A percentile compares a stretch with the other conserved stretches of the same genome.
phyloP scores from a whole-genome alignment of 2,113 vertebrate species.

The Sclerurus mexicanus region DNA sequence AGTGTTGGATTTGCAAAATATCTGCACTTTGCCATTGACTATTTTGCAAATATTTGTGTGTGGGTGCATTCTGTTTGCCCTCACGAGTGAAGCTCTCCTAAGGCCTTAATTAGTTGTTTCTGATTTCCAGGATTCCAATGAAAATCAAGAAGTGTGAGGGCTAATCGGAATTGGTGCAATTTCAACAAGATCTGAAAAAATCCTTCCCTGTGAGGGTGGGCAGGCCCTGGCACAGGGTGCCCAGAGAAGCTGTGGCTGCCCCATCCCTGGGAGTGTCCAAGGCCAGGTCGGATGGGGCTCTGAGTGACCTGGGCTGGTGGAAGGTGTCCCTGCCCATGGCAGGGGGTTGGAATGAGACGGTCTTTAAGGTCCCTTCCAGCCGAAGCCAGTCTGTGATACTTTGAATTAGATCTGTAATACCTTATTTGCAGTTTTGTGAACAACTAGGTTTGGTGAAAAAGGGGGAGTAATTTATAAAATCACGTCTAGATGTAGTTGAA shows the following conservation, averaged over 20 bases:
- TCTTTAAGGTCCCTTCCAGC: not conserved
- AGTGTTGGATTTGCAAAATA: not conserved
- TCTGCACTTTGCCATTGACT: not conserved
- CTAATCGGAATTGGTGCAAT: not conserved
- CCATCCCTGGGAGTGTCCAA: not conserved
- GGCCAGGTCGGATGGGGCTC: accelerated
- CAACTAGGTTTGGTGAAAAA: not conserved
- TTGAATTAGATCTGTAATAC: not conserved
- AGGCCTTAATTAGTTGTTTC: not conserved
- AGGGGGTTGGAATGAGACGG: accelerated
- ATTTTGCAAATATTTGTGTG: not conserved
- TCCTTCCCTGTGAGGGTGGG: accelerated
- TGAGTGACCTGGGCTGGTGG: accelerated
- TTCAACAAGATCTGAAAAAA: not conserved
- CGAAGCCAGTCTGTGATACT: not conserved
- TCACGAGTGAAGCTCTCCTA: not conserved
- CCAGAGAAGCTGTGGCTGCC: not conserved
- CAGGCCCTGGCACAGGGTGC: not conserved
- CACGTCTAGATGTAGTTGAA: not conserved
- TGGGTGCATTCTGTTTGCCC: not conserved
- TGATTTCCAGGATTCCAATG: not conserved
- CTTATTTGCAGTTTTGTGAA: not conserved
- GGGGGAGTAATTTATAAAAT: not conserved
- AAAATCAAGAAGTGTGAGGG: not conserved
- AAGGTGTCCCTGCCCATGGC: not conserved